These are phyloP conservation scores for Paedocypris micromegethes DNA, from an alignment of 2,797 vertebrate species.

Conservation along the genomic window DNA sequence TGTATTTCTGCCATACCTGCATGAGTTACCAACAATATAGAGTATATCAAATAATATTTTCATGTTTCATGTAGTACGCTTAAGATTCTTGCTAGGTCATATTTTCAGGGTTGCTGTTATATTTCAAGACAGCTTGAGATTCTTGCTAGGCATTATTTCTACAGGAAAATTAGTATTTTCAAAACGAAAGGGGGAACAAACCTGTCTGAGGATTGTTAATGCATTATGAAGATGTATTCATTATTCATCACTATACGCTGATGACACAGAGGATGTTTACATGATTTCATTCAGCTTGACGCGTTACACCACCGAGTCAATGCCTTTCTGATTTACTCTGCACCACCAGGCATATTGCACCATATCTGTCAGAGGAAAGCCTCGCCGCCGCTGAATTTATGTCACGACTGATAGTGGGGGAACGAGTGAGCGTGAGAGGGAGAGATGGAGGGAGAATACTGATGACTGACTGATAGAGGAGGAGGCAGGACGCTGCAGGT, in stretches of 20 bases:
- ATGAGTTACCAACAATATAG: too few species aligned
- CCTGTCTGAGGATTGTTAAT: too few species aligned
- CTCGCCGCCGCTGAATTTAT: conserved; percentile 52
- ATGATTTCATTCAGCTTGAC: conserved; percentile 3
- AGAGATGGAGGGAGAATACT: conserved; percentile 63
- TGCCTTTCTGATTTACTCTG: conserved; percentile 22
- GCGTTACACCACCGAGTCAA: neutral
- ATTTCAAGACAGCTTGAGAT: conserved; percentile 54
- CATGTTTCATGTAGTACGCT: too few species aligned
- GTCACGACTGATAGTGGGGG: conserved; percentile 40
- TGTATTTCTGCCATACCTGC: too few species aligned
- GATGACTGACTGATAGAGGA: conserved; percentile 55
- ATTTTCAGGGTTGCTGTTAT: too few species aligned
- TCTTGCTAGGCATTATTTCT: conserved; percentile 46
- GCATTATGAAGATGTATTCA: too few species aligned
- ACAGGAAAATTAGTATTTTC: conserved; percentile 21
- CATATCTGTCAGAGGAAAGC: conserved; percentile 33
- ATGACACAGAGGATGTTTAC: neutral
- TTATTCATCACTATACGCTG: too few species aligned
- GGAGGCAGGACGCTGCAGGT: conserved; percentile 57
- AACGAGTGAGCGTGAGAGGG: conserved; percentile 28
- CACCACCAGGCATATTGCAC: conserved; percentile 23
- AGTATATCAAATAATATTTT: too few species aligned
- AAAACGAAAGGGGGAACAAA: too few species aligned
- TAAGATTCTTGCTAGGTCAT: too few species aligned